phyloP scores from a whole-genome alignment of 2,113 vertebrate genomes.

The Sarotherodon lohbergeri region DNA sequence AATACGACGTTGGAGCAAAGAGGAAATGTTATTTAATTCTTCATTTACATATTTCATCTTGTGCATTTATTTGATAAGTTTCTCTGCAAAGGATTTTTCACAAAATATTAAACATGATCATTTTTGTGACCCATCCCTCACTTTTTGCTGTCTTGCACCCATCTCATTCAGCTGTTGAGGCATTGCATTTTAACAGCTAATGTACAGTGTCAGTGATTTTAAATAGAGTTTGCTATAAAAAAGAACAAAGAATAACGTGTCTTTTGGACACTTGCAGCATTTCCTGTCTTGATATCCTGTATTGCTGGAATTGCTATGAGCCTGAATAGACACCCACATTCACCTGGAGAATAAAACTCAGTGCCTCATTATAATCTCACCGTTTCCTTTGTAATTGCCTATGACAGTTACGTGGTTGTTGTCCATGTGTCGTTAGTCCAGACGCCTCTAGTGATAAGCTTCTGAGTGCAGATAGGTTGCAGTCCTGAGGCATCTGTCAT shows the following conservation, averaged over 20 bases:
- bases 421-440: conserved; percentile 31
- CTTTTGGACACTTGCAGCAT: background rate
- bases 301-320: background rate
- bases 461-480: conserved; percentile 27
- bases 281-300: background rate
- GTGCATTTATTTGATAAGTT: background rate
- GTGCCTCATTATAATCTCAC: background rate
- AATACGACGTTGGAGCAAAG: background rate
- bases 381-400: background rate
- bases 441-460: conserved; percentile 7
- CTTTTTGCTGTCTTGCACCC: background rate
- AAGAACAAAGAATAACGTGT: background rate
- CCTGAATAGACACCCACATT: background rate
- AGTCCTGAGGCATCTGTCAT: conserved; percentile 32
- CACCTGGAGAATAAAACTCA: background rate
- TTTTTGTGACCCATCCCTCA: background rate
- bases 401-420: conserved; percentile 13
- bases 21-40: background rate
- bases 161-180: background rate
- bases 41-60: background rate
- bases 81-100: background rate
- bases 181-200: background rate
- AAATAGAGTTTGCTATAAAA: background rate
- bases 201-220: background rate
- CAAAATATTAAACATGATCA: background rate